Percentiles rank a stretch among this genome's conserved stretches.
Evolutionary conservation across 2,797 vertebrate species (phyloP).

Genomic region (Sebastes diploproa): DNA sequence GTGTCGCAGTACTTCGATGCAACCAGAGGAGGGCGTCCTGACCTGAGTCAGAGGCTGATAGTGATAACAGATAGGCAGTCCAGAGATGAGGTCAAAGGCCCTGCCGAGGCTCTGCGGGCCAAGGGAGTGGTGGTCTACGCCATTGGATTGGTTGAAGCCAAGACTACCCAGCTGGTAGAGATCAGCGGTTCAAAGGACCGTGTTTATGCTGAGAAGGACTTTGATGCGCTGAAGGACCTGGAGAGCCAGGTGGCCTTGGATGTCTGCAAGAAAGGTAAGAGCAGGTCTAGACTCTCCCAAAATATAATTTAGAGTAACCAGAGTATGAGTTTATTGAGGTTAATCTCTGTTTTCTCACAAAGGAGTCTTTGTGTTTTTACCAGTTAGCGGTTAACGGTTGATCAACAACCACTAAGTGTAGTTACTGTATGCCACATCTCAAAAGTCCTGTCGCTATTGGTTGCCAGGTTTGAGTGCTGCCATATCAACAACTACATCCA

Average conservation of each 20-base stretch:
- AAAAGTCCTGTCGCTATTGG: background rate
- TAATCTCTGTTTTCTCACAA: background rate
- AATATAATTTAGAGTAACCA: background rate
- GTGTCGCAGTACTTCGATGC: slow-evolving; percentile 41
- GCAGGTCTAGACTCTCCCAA: background rate
- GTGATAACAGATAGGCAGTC: slow-evolving; percentile 82
- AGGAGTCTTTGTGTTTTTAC: background rate
- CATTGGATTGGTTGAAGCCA: slow-evolving; percentile 73
- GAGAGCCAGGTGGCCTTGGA: slow-evolving; percentile 74
- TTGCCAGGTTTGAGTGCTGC: background rate
- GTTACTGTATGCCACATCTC: background rate
- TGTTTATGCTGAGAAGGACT: slow-evolving; percentile 60
- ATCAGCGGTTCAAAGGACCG: slow-evolving; percentile 69
- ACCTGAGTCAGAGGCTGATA: slow-evolving; percentile 75
- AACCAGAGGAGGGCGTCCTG: slow-evolving; percentile 49
- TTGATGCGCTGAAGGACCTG: slow-evolving; percentile 71
- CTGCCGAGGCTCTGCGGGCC: slow-evolving; percentile 73
- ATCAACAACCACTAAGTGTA: background rate
- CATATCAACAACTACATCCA: background rate
- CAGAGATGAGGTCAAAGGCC: slow-evolving; percentile 66
- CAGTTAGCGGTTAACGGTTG: background rate
- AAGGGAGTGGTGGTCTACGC: slow-evolving; percentile 78
- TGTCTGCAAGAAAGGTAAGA: slow-evolving; percentile 80
- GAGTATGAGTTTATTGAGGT: background rate
- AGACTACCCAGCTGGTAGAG: slow-evolving; percentile 68